Evolutionary conservation across 92 coral and sea anemone species (phyloP).

Genomic region (Siderastrea siderea): DNA sequence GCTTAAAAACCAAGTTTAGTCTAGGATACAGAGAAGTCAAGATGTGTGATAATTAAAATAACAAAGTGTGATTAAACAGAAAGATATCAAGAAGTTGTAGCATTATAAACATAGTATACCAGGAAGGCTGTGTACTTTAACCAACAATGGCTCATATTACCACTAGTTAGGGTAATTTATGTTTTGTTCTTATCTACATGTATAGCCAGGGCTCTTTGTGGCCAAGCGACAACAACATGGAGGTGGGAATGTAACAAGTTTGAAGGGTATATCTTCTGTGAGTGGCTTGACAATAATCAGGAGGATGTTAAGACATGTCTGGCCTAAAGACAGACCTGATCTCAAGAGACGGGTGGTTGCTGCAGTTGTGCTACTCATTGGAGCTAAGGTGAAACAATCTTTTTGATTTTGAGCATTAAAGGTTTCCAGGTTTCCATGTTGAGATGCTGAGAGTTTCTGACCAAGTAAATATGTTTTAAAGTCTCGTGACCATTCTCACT

Average conservation of each 20-base stretch:
- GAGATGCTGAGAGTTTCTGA: too few relatives aligned
- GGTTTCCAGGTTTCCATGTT: too few relatives aligned
- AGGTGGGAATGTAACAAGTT: constrained; percentile 70
- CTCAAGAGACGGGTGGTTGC: constrained; percentile 90
- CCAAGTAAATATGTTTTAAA: too few relatives aligned
- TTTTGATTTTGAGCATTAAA: too few relatives aligned
- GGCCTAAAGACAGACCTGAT: constrained; percentile 98
- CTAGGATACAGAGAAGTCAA: too few relatives aligned
- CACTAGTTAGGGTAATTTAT: neutral
- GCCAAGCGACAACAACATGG: constrained; percentile 59
- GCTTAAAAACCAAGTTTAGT: too few relatives aligned
- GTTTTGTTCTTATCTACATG: neutral
- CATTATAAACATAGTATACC: too few relatives aligned
- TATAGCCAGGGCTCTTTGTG: constrained; percentile 44
- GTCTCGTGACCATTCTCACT: too few relatives aligned
- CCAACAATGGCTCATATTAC: neutral
- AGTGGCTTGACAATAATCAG: constrained; percentile 75
- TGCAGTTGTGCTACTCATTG: constrained; percentile 87
- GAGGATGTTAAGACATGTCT: constrained; percentile 96
- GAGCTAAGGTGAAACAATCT: constrained; percentile 81
- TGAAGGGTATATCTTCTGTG: constrained; percentile 59
- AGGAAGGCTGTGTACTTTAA: too few relatives aligned
- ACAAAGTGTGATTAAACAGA: too few relatives aligned
- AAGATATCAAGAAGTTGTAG: too few relatives aligned
- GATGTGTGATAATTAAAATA: too few relatives aligned